phyloP scores from a whole-genome alignment of 1,140 invertebrate species.

The Leptonema lineaticorne region DNA sequence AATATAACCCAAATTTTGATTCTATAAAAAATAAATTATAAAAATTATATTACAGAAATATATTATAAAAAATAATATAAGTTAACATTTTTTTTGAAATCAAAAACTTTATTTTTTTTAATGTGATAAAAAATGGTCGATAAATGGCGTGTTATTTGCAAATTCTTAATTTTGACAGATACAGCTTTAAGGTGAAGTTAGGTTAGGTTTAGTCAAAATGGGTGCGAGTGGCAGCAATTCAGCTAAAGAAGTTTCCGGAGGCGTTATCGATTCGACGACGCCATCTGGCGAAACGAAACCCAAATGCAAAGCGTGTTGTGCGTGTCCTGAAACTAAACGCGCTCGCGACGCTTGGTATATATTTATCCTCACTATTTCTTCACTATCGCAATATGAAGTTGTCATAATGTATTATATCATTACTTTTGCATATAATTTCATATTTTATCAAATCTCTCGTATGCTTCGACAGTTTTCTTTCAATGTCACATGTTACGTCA shows the following conservation, averaged over 20 bases:
- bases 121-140: no score
- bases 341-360: conserved; percentile 86
- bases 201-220: not conserved
- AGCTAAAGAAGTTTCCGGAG: not conserved
- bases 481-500: not conserved
- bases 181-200: not conserved
- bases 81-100: no score
- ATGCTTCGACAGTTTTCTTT: no score
- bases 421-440: not conserved
- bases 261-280: not conserved
- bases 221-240: not conserved
- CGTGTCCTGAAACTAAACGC: conserved; percentile 95
- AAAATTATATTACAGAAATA: no score
- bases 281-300: conserved; percentile 46
- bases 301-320: conserved; percentile 94
- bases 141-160: no score
- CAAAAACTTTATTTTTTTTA: no score
- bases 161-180: conserved; percentile 2
- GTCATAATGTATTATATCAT: not conserved
- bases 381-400: no score
- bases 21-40: no score
- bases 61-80: no score
- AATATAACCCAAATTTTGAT: no score
- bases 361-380: not conserved
- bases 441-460: not conserved